Evolutionary conservation across 2,888 invertebrate genomes (phyloP), one percentile per base, ranked within the genome.

Genomic region (Acholoe squamosa): DNA sequence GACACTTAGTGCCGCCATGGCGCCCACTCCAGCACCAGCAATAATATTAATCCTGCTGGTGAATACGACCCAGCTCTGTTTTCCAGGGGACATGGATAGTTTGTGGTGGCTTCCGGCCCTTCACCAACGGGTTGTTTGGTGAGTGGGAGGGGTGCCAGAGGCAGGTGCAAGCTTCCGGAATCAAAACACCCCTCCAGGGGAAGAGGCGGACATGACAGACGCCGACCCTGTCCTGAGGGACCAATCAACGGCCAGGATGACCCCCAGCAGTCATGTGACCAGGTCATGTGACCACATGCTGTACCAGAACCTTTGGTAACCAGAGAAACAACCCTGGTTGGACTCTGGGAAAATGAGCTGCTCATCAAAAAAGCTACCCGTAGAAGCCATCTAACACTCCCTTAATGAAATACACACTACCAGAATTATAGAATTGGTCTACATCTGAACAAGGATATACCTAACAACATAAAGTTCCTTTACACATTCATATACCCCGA

Each of bases 151-250:
- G 28, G 28, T 28, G 71, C 71, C 71, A 28, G 28, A 25, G 25
- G 71, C 71, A 71, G 71, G 71, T 71, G 71, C 71, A 28, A 16
- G 14, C 71, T 71, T 71, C 71, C 71, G 25, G 71, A 71, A 71
- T 71, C 28, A 71, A 71, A 71, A 71, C 71, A 71, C 14, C 28
- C 14, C 71, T 22, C 71, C 71, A 28, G 71, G 71, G 71, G 1
- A 7, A 28, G 71, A 28, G 31, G 71, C 28, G 71, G 71, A 25
- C 14, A n/a, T 71, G 28, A 14, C 5, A 71, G 71, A 14, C 71
- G 71, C 71, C 14, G 14, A 28, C 28, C 14, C 28, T 25, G 28
- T 25, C 71, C 71, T 71, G 28, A 28, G 71, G 28, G 71, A 71
- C 28, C 71, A 71, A 71, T 71, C 71, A 28, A 25, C 28, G 71